Evolutionary conservation across 2,888 invertebrate genomes (phyloP).

Genomic region (Heliconius cydno): DNA sequence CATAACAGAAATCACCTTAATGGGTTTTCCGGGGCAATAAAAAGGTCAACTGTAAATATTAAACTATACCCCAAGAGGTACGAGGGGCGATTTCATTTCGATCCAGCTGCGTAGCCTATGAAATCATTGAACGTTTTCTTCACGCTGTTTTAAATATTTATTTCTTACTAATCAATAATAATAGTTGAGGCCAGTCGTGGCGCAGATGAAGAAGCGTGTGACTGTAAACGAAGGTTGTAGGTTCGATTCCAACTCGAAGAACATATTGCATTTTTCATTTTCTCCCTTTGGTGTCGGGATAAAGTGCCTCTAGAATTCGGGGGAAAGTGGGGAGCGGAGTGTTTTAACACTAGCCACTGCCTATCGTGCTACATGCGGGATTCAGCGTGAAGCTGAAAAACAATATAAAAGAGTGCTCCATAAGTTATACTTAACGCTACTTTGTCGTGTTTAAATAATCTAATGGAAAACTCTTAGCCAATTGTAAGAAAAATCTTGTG

Average conservation of each 20-base stretch:
- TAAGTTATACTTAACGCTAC: too few species aligned
- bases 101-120: conserved; percentile 36
- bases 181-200: background rate
- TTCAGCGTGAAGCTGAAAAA: too few species aligned
- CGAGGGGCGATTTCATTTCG: conserved; percentile 22
- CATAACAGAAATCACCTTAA: conserved; percentile 37
- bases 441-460: background rate
- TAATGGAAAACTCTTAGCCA: background rate
- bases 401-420: background rate
- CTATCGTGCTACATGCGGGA: too few species aligned
- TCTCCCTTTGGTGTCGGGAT: too few species aligned
- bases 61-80: conserved; percentile 35
- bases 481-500: conserved; percentile 50
- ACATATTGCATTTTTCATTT: too few species aligned
- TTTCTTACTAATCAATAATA: conserved; percentile 13
- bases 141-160: conserved; percentile 29
- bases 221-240: too few species aligned
- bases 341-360: too few species aligned
- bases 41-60: conserved; percentile 44
- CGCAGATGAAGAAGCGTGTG: too few species aligned
- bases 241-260: too few species aligned
- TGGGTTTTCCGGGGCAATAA: conserved; percentile 34
- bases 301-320: too few species aligned
- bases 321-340: too few species aligned
- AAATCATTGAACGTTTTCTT: conserved; percentile 43